phyloP scores from a whole-genome alignment of 2,797 vertebrate species.

The Tachyglossus aculeatus region DNA sequence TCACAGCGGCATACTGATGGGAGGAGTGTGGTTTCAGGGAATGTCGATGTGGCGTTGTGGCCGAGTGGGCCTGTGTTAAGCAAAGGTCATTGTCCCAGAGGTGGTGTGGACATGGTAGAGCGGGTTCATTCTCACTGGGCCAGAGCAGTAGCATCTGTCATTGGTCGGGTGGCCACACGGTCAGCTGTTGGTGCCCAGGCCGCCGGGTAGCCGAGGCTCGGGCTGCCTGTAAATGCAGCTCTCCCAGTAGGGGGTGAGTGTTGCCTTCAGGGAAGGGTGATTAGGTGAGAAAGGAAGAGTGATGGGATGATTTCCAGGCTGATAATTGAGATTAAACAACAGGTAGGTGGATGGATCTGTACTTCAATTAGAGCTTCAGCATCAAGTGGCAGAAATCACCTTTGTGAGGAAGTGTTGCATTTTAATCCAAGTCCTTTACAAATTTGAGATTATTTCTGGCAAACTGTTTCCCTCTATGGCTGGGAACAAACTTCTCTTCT shows the following conservation, averaged over 20 bases:
- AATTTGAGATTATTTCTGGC: background rate
- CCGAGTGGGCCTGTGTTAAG: background rate
- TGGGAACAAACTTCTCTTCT: background rate
- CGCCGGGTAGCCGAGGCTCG: conserved; percentile 12
- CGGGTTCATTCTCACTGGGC: too few species aligned
- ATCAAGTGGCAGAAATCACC: background rate
- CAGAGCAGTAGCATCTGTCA: background rate
- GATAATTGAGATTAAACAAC: background rate
- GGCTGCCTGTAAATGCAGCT: background rate
- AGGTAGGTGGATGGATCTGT: background rate
- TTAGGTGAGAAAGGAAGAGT: background rate
- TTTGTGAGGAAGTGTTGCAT: background rate
- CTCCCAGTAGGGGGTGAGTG: background rate
- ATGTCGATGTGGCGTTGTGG: background rate
- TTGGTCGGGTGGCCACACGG: background rate
- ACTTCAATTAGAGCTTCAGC: background rate
- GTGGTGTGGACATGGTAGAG: background rate
- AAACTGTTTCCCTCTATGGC: background rate
- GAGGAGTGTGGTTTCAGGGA: conserved; percentile 31
- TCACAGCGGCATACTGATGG: conserved; percentile 54
- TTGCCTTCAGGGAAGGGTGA: background rate
- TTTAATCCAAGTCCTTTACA: background rate
- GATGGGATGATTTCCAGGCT: background rate
- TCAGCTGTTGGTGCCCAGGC: too few species aligned
- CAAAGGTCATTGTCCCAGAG: background rate